Base-by-base conservation (phyloP, 2,797 vertebrate species). In the Clangula hyemalis region DNA sequence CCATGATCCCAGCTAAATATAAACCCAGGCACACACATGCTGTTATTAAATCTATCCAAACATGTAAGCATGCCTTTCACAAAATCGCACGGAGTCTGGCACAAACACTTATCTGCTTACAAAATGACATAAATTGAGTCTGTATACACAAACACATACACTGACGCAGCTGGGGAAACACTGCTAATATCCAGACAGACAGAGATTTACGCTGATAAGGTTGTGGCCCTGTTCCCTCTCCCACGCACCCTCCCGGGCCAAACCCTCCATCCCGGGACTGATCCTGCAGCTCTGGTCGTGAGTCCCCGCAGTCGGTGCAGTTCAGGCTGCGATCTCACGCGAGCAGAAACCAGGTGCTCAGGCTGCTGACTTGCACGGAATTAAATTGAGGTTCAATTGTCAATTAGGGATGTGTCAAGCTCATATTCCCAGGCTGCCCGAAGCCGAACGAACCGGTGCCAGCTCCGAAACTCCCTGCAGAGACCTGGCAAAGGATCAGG, bases 1-100 rank as follows among this genome's bases (percentile, higher is more conserved):
- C 89, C 60, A 8, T 3, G 79, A 86, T 76, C 69, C 89, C 68
- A 47, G 57, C 64, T 89, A 76, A 95, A 88, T 84, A 94, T 53
- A 94, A 90, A 81, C 79, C 75, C 7, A 0, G 13, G 2, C 83
- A 73, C 87, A 64, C 2, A 60, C 3, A 2, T 66, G 87, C 77
- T 94, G 74, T 74, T 94, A 86, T 61, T 91, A 82, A 90, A 96
- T 88, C 93, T 82, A 79, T 60, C 85, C 89, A 87, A 95, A 96
- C 91, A 79, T 65, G 93, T 73, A 79, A 90, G 77, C 89, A 79
- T 0, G 10, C 57, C 82, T 86, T 89, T 91, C 94, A 88, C 83
- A 74, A 54, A 95, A 91, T 69, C 45, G 0, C 87, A 43, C 3
- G 0, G 80, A 91, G 80, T 61, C 77, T 94, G 95, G 95, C 81